Conservation (phyloP, 1,140 invertebrate species). For the Hyles euphorbiae region DNA sequence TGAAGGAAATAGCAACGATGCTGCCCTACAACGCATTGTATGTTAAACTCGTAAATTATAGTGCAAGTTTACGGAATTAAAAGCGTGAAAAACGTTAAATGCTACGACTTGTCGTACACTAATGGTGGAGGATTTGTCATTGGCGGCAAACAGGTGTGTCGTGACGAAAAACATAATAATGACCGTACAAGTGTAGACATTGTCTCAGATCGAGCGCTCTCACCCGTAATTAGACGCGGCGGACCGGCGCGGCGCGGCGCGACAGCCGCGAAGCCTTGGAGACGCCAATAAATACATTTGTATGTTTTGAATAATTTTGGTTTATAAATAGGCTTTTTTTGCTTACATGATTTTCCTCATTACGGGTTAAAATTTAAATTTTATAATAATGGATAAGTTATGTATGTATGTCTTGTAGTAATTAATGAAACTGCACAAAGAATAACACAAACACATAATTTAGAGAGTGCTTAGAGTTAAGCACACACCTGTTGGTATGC, state of each 20-base stretch:
- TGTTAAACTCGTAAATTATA: background rate
- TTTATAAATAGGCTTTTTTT: no score
- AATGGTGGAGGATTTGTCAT: conserved; percentile 45
- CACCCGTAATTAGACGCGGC: conserved; percentile 49
- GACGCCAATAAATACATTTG: background rate
- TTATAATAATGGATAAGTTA: no score
- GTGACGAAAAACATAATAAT: conserved; percentile 55
- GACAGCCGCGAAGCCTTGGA: conserved; percentile 16
- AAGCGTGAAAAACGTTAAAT: conserved; percentile 37
- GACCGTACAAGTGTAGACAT: conserved; percentile 46
- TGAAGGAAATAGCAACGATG: background rate
- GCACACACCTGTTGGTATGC: no score
- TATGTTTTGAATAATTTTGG: background rate
- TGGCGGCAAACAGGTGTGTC: conserved; percentile 48
- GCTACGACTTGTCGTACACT: conserved; percentile 37
- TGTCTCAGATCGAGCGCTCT: conserved; percentile 44
- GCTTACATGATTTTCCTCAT: no score
- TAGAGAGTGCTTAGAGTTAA: no score
- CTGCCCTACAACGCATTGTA: background rate
- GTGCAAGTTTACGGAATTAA: background rate
- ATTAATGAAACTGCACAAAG: no score
- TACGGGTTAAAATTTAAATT: no score
- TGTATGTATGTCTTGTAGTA: no score
- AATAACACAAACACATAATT: no score
- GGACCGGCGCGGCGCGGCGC: conserved; percentile 23